These are phyloP conservation scores for Chrysina gloriosa DNA, from an alignment of 2,888 invertebrate genomes.

Conservation along the genomic window DNA sequence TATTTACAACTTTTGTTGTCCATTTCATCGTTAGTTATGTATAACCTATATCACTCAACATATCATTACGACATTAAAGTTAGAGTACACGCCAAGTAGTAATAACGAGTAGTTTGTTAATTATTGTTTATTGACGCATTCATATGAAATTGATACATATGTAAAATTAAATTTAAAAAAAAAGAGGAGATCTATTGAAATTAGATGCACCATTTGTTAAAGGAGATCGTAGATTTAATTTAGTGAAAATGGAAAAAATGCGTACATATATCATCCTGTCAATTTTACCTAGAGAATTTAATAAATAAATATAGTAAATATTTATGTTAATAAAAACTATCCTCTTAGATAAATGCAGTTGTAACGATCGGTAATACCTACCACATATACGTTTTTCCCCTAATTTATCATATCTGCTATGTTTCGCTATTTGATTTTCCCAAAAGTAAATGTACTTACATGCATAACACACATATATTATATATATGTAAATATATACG, in stretches of 20 bases:
- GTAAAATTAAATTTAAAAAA: slow-evolving; percentile 4
- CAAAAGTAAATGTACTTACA: slow-evolving; percentile 39
- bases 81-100: not conserved
- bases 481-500: slow-evolving; percentile 39
- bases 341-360: not conserved
- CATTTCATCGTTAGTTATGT: not conserved
- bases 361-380: not conserved
- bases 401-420: not conserved
- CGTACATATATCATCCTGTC: slow-evolving; percentile 11
- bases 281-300: slow-evolving; percentile 3
- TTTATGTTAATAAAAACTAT: not conserved
- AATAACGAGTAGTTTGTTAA: not conserved
- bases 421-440: not conserved
- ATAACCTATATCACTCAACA: slow-evolving; percentile 16
- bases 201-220: slow-evolving; percentile 4
- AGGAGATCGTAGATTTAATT: not conserved
- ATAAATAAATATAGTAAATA: not conserved
- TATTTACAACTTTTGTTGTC: not conserved
- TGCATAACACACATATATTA: too few species aligned
- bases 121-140: not conserved
- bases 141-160: slow-evolving; percentile 22
- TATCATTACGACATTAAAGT: slow-evolving; percentile 11
- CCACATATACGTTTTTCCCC: not conserved
- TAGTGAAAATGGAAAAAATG: not conserved
- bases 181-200: not conserved